phyloP scores from a whole-genome alignment of 1,140 invertebrate species.

The Samia ricini region DNA sequence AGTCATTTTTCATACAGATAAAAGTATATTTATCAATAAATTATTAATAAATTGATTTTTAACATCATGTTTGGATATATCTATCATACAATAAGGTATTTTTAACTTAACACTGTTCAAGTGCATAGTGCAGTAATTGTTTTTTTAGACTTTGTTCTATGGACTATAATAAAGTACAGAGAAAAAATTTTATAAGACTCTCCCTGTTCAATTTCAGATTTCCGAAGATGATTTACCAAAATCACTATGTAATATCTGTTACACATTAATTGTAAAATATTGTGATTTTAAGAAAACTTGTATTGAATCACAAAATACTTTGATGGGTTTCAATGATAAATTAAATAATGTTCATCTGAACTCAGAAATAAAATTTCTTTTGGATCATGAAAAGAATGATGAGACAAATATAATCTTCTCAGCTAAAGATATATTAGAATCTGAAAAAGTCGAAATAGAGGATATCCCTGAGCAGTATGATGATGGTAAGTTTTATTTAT shows the following conservation, averaged over 20 bases:
- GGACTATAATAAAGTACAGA: background rate
- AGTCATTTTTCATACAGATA: too few species aligned
- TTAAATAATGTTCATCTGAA: constrained; percentile 1
- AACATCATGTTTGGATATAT: too few species aligned
- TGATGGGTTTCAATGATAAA: constrained; percentile 18
- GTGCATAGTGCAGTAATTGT: too few species aligned
- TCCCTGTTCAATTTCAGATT: constrained; percentile 33
- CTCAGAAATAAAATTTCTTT: background rate
- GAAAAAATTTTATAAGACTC: background rate
- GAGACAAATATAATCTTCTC: constrained; percentile 1
- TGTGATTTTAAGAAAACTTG: constrained; percentile 64
- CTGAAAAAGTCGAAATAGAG: constrained; percentile 28
- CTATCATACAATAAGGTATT: too few species aligned
- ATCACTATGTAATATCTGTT: constrained; percentile 56
- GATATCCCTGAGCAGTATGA: constrained; percentile 7
- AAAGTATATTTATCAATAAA: too few species aligned
- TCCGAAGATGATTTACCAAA: constrained; percentile 54
- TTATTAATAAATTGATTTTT: too few species aligned
- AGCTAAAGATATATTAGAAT: constrained; percentile 8
- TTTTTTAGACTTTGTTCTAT: too few species aligned
- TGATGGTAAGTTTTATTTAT: constrained; percentile 16
- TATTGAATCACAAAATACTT: constrained; percentile 56
- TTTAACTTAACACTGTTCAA: too few species aligned
- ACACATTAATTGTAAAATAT: constrained; percentile 50
- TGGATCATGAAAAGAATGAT: background rate